Conservation (phyloP, 1,140 invertebrate species). For the Lordiphosa stackelbergi region DNA sequence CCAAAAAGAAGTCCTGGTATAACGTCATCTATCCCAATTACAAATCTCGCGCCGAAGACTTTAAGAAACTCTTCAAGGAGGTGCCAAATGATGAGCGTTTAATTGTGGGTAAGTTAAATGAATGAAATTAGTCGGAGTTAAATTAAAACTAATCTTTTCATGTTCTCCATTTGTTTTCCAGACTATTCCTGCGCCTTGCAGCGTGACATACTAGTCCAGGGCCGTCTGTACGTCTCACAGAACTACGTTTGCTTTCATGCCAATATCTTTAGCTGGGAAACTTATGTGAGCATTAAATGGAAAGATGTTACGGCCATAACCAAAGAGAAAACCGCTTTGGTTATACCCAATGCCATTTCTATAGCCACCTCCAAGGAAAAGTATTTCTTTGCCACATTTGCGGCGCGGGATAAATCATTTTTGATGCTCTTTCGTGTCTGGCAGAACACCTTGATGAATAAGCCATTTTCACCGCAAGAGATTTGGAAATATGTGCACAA, state of each 20-base stretch:
- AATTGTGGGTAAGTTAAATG: slow-evolving; percentile 88
- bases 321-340: slow-evolving; percentile 92
- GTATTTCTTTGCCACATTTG: slow-evolving; percentile 95
- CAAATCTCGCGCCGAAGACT: slow-evolving; percentile 94
- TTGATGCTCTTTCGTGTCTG: slow-evolving; percentile 96
- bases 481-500: slow-evolving; percentile 93
- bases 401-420: slow-evolving; percentile 93
- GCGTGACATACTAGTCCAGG: slow-evolving; percentile 94
- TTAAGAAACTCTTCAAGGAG: slow-evolving; percentile 94
- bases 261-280: slow-evolving; percentile 97
- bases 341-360: slow-evolving; percentile 96
- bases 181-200: slow-evolving; percentile 98
- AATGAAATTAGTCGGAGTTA: background rate
- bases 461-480: slow-evolving; percentile 90
- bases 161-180: slow-evolving; percentile 73
- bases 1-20: slow-evolving; percentile 91
- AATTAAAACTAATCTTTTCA: background rate
- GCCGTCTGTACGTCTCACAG: slow-evolving; percentile 93
- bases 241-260: slow-evolving; percentile 97
- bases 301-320: slow-evolving; percentile 94
- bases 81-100: slow-evolving; percentile 93
- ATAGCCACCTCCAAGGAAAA: slow-evolving; percentile 90
- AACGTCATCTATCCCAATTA: slow-evolving; percentile 94
- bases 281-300: slow-evolving; percentile 87
- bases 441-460: slow-evolving; percentile 95